Evolutionary conservation across 1,140 invertebrate species (phyloP), one percentile per base, ranked within the genome.

Genomic region (Drosophila pseudoobscura): DNA sequence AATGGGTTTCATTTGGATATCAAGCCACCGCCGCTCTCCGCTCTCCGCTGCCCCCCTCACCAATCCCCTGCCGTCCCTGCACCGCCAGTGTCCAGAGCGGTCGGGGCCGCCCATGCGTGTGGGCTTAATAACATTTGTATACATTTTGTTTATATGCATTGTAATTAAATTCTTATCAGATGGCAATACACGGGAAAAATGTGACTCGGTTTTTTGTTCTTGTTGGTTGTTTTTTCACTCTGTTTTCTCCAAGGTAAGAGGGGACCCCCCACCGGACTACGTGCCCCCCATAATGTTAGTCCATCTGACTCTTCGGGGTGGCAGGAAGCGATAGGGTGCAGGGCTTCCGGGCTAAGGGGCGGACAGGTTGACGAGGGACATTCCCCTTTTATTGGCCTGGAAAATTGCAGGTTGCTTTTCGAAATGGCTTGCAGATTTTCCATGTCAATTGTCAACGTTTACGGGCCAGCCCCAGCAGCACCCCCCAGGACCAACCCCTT

Each of bases 91-190:
- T 39, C 55, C 55, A 26, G 17, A 26, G 24, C 22, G 15, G 9
- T 1, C 0, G 31, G 17, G 44, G 44, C 6, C 44, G 17, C n/a
- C 44, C 44, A 45, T 73, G 78, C 59, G 73, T 62, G 78, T 29
- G 77, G 56, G 52, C 62, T 80, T 74, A 85, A 77, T 80, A 85
- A 13, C 82, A 65, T 62, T 74, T 77, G 77, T 85, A 85, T 85
- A 80, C 80, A 77, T 74, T 76, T 85, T 80, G 76, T 80, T 69
- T 84, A 85, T 84, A 63, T 77, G 80, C 73, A 78, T 75, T 80
- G 82, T 85, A 85, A 87, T 85, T 85, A 85, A 85, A 85, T 85
- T 85, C 80, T 85, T 85, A 85, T 85, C 80, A 87, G 77, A 80
- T 84, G 82, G 57, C 66, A 76, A 77, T 69, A 55, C 65, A 68